Base-by-base conservation (phyloP, 1,140 invertebrate genomes). In the Drosophila nikananu region DNA sequence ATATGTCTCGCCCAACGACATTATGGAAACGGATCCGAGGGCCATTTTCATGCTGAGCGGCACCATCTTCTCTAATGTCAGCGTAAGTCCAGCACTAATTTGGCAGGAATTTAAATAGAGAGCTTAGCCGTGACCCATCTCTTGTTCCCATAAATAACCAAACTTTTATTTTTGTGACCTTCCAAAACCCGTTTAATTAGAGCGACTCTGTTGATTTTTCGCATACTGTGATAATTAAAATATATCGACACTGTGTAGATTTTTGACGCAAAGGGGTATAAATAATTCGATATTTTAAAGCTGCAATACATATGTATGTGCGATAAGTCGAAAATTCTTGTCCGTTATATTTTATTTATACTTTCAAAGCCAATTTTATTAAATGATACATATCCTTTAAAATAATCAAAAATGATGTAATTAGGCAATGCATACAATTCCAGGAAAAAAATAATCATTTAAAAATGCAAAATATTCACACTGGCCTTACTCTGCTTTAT, bases 41-140 rank as follows among this genome's bases (percentile, higher is more conserved):
- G 95, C 96, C 19, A 95, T 99, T 74, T 98, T 96, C 93, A 95
- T 98, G 89, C 94, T 97, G 21, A 96, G 97, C 67, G 98, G 98
- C 77, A 98, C 97, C 25, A 95, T 99, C 54, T 99, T 99, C 93
- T 98, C 98, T 39, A 99, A 99, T 93, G 98, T 99, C 74, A 97
- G 97, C 92, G 98, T 99, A 94, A 97, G 97, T 97, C 0, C 6
- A n/a, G 15, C 12, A 5, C 0, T 1, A 32, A 10, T 27, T 27
- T n/a, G 17, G 1, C 1, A 2, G 3, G 15, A 49, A 32, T 4
- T 35, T 35, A 12, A 2, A 5, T 35, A 12, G 32, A 13, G 13
- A 13, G 13, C 35, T 37, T 37, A 5, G 13, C 12, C 12, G 35
- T 37, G 13, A 5, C 12, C 12, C 35, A 13, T 13, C 32, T 35